These are phyloP conservation scores for Sarcophaga rosellei DNA, from an alignment of 2,888 invertebrate species.

Conservation along the genomic window DNA sequence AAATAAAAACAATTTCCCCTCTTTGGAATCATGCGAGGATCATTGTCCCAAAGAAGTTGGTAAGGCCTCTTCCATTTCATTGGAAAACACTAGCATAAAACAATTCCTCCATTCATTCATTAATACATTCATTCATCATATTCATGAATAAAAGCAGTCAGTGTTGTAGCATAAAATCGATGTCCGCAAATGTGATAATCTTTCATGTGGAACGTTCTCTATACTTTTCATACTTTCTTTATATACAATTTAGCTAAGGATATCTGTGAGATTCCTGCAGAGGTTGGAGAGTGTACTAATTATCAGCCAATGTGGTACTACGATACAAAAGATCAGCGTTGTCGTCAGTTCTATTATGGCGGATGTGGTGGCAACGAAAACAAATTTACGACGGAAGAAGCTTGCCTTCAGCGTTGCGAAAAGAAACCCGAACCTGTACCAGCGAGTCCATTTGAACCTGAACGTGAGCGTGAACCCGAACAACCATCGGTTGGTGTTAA, in stretches of 20 bases:
- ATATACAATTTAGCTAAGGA: constrained; percentile 83
- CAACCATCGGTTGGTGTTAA: constrained; percentile 48
- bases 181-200: constrained; percentile 22
- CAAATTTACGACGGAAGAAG: constrained; percentile 87
- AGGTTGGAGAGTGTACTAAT: constrained; percentile 89
- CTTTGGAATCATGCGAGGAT: constrained; percentile 87
- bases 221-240: constrained; percentile 20
- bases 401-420: constrained; percentile 86
- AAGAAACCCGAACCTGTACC: constrained; percentile 81
- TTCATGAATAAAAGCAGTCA: constrained; percentile 25
- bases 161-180: constrained; percentile 43
- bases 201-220: not conserved
- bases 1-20: constrained; percentile 92
- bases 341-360: constrained; percentile 92
- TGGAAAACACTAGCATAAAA: constrained; percentile 1
- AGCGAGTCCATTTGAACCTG: constrained; percentile 67
- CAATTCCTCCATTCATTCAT: constrained; percentile 31
- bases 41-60: constrained; percentile 90
- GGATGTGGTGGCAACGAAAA: constrained; percentile 96
- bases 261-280: constrained; percentile 88
- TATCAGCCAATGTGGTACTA: constrained; percentile 91
- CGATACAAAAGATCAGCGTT: constrained; percentile 88
- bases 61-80: constrained; percentile 82
- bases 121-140: not conserved
- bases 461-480: constrained; percentile 5